These are phyloP conservation scores for Dreissena polymorpha DNA, from an alignment of 1,140 invertebrate genomes.

Conservation along the genomic window DNA sequence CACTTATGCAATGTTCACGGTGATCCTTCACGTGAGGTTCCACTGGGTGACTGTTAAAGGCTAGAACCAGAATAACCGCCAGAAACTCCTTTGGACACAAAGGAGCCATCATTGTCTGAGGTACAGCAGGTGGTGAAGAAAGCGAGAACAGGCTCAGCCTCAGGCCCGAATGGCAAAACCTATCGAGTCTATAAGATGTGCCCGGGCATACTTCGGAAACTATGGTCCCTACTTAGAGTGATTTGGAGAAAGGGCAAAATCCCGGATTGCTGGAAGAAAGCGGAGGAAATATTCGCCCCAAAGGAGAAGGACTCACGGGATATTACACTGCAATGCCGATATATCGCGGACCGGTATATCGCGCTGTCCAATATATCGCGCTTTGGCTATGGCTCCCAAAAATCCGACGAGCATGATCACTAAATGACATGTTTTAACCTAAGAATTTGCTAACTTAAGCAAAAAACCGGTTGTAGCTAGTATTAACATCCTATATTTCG, in stretches of 20 bases:
- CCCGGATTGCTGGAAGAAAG: background rate
- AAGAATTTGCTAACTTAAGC: no score
- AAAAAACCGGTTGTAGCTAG: no score
- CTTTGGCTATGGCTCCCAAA: no score
- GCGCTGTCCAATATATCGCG: no score
- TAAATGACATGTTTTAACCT: no score
- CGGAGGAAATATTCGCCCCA: background rate
- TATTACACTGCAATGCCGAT: no score
- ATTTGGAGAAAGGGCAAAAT: background rate
- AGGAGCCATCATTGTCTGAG: constrained; percentile 3
- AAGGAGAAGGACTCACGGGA: background rate
- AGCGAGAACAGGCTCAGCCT: background rate
- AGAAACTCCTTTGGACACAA: background rate
- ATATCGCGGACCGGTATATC: no score
- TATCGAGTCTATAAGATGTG: constrained; percentile 6
- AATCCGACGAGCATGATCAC: no score
- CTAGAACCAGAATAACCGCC: background rate
- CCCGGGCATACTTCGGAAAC: background rate
- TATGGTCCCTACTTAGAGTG: background rate
- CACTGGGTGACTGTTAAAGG: background rate
- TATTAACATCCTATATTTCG: no score
- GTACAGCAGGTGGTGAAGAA: background rate
- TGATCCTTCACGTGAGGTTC: background rate
- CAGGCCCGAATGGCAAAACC: background rate
- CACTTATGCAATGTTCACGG: background rate